Evolutionary conservation across 30 jellyfish, hydroid and myxozoan genomes (phyloP).

Genomic region (Catostylus mosaicus): DNA sequence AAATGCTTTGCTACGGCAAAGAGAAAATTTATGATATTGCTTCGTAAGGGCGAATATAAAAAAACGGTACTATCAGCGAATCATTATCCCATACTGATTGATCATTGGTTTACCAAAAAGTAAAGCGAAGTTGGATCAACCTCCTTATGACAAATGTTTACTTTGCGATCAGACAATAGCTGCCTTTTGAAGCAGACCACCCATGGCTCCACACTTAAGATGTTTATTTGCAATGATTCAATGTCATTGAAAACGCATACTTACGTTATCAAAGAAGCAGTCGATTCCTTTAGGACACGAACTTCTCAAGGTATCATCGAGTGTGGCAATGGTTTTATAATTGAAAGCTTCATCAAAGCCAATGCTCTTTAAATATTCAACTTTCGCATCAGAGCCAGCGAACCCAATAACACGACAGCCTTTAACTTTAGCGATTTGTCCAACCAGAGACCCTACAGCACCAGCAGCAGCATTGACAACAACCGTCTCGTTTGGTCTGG

Average conservation of each 20-base stretch:
- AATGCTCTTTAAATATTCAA: constrained; percentile 73
- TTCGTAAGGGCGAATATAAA: too few species aligned
- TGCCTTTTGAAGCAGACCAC: too few species aligned
- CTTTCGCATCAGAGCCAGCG: constrained; percentile 89
- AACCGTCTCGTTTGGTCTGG: constrained; percentile 81
- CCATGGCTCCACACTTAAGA: too few species aligned
- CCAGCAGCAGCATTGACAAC: constrained; percentile 96
- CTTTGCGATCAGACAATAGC: too few species aligned
- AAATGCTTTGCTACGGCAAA: too few species aligned
- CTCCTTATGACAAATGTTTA: too few species aligned
- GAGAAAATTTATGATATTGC: too few species aligned
- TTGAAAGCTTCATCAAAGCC: constrained; percentile 91
- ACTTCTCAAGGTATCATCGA: constrained; percentile 56
- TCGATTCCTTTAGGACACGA: constrained; percentile 95
- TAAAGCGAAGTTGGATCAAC: too few species aligned
- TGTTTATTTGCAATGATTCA: too few species aligned
- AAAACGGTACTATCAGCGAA: too few species aligned
- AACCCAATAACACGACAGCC: constrained; percentile 92
- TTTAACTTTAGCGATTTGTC: constrained; percentile 86
- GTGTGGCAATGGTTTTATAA: constrained; percentile 70
- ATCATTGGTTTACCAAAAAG: too few species aligned
- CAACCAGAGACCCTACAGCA: constrained; percentile 92
- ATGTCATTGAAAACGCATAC: background rate
- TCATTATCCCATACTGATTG: too few species aligned
- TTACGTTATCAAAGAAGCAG: constrained; percentile 90